Conservation (phyloP, 2,888 invertebrate species). For the Nomada flava region DNA sequence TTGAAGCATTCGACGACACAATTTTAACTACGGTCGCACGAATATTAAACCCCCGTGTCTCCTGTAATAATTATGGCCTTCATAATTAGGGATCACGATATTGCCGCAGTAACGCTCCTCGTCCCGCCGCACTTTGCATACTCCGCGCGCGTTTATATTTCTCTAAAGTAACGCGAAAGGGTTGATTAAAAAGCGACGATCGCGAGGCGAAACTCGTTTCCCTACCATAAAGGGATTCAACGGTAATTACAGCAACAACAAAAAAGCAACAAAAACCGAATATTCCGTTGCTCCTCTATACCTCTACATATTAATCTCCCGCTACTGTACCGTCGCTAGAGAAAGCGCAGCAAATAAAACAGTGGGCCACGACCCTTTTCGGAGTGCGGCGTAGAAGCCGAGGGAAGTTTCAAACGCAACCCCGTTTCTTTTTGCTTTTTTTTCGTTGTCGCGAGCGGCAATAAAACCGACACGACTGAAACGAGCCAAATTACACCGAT, state of each 20-base stretch:
- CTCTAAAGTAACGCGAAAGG: conserved; percentile 33
- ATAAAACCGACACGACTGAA: conserved; percentile 45
- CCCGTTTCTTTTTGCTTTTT: conserved; percentile 11
- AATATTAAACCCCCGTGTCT: conserved; percentile 40
- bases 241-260: too few relatives aligned
- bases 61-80: conserved; percentile 49
- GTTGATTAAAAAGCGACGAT: conserved; percentile 49
- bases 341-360: too few relatives aligned
- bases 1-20: conserved; percentile 37
- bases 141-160: conserved; percentile 45
- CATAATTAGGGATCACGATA: conserved; percentile 44
- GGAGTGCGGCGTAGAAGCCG: neutral
- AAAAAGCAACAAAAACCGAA: neutral
- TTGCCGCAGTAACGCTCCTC: conserved; percentile 20
- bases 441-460: conserved; percentile 23
- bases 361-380: too few relatives aligned
- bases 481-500: conserved; percentile 63
- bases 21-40: conserved; percentile 17
- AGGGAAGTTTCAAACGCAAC: conserved; percentile 41
- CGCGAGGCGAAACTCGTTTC: conserved; percentile 19
- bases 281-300: too few relatives aligned
- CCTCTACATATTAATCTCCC: too few relatives aligned
- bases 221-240: neutral
- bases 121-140: conserved; percentile 34
- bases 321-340: too few relatives aligned